Evolutionary conservation across 92 coral and sea anemone genomes (phyloP), one percentile per base, ranked within the genome.

Genomic region (Scolanthus callimorphus): DNA sequence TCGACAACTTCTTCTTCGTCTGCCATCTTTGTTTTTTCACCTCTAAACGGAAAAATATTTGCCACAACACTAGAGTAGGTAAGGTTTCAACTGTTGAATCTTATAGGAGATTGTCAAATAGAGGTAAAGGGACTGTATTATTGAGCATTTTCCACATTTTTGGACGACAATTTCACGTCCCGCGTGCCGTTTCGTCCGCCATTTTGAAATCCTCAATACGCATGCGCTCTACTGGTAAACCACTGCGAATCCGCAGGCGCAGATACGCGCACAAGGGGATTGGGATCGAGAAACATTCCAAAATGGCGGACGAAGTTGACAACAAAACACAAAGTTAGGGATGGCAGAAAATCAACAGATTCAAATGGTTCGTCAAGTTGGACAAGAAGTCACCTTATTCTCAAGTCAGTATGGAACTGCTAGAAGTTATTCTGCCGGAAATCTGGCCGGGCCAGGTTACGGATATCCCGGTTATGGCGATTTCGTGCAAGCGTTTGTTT

Each of bases 1-100:
- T 90, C 89, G 44, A 88, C 98, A 0, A 92, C 90, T 55, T 92
- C 98, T 26, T 79, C 88, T 43, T 92, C 96, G 55, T 88, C 92
- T 4, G 56, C 96, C 88, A 84, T 84, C 56, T 60, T 77, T 20
- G 50, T 37, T 22, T 12, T 11, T 51, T 25, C 27, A n/a, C n/a
- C n/a, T n/a, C n/a, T n/a, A n/a, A n/a, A n/a, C n/a, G n/a, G n/a
- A n/a, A n/a, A n/a, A n/a, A n/a, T n/a, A n/a, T n/a, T n/a, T n/a
- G n/a, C n/a, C n/a, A n/a, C n/a, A n/a, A n/a, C n/a, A n/a, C n/a
- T n/a, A n/a, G n/a, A n/a, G n/a, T n/a, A n/a, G n/a, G n/a, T n/a
- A n/a, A n/a, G n/a, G n/a, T n/a, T n/a, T n/a, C n/a, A n/a, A n/a
- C n/a, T n/a, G n/a, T n/a, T n/a, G n/a, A n/a, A n/a, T n/a, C n/a